Percentiles rank a stretch among this genome's conserved stretches.
These are phyloP conservation scores for Spinibarbus caldwelli DNA, from an alignment of 2,797 vertebrate genomes.

Conservation along the genomic window DNA sequence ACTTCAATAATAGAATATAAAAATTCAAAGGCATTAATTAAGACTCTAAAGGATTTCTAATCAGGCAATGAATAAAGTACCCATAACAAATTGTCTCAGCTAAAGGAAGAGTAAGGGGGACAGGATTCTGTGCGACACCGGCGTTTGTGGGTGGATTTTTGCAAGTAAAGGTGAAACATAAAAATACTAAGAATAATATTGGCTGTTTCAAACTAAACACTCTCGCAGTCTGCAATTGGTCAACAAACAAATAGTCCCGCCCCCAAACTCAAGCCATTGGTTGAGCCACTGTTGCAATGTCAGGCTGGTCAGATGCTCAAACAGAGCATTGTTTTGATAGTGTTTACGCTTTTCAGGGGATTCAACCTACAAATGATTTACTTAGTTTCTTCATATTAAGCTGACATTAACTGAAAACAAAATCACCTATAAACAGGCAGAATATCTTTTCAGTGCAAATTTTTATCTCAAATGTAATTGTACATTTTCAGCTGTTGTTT, in stretches of 20 bases:
- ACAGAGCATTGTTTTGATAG: background rate
- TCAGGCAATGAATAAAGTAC: background rate
- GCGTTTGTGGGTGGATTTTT: background rate
- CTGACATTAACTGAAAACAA: background rate
- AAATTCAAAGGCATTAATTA: background rate
- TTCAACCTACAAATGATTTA: background rate
- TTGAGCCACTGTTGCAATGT: background rate
- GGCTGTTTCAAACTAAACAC: no score
- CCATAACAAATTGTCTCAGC: background rate
- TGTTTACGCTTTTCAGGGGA: background rate
- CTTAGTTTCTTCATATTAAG: background rate
- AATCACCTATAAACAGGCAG: background rate
- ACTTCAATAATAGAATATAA: no score
- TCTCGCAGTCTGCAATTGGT: background rate
- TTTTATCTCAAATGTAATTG: background rate
- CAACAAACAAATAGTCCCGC: background rate
- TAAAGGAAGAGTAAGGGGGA: background rate
- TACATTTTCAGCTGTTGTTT: slow-evolving; percentile 5
- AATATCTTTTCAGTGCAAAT: background rate
- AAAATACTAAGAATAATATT: background rate
- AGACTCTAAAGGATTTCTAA: background rate
- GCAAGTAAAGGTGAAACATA: background rate
- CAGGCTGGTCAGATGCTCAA: background rate
- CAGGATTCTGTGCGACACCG: background rate
- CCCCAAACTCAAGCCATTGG: background rate